phyloP scores from a whole-genome alignment of 2,113 vertebrate genomes.

The Terrapene triunguis region DNA sequence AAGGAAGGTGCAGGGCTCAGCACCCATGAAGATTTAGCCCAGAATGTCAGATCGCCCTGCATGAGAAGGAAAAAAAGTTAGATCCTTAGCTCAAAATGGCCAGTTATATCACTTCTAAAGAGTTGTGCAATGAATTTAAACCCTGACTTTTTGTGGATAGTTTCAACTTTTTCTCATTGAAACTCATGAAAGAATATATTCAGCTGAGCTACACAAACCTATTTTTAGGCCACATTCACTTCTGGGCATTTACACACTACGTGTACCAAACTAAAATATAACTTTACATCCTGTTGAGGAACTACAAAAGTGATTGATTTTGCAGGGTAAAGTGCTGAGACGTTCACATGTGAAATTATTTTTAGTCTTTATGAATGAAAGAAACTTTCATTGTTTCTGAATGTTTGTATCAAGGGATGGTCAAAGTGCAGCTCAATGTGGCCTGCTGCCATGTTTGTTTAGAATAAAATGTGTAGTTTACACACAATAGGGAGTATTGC shows the following conservation, averaged over 20 bases:
- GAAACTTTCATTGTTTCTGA: not conserved
- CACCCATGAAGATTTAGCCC: not conserved
- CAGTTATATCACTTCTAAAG: not conserved
- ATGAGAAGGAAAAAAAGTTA: not conserved
- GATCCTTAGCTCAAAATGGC: not conserved
- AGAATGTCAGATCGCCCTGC: not conserved
- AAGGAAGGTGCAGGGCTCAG: not conserved
- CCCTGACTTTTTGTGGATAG: not conserved
- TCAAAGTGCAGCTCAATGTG: not conserved
- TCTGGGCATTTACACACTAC: not conserved
- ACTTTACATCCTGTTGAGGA: not conserved
- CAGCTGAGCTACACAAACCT: not conserved
- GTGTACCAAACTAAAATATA: not conserved
- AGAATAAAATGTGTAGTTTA: not conserved
- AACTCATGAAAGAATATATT: not conserved
- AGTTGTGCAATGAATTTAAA: not conserved
- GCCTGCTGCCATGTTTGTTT: not conserved
- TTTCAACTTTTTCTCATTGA: not conserved
- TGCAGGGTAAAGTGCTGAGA: accelerated
- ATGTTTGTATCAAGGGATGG: not conserved
- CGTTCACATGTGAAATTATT: not conserved
- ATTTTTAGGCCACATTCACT: not conserved
- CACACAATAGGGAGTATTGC: not conserved
- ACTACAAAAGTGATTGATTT: not conserved
- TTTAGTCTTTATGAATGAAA: not conserved